Evolutionary conservation across 2,797 vertebrate genomes (phyloP).

Genomic region (Arremon brunneinucha): DNA sequence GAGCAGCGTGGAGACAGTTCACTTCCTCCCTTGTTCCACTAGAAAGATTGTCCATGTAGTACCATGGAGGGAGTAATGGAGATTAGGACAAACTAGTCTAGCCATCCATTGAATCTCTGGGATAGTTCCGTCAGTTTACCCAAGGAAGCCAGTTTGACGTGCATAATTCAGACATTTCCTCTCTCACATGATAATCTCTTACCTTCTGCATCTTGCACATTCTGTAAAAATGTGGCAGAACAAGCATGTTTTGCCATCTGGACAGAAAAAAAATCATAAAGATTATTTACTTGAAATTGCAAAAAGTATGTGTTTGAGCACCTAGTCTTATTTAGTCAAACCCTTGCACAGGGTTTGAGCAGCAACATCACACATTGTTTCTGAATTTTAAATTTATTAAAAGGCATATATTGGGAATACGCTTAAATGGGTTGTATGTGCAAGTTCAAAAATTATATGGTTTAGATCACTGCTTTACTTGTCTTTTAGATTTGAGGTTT

Average conservation of each 20-base stretch:
- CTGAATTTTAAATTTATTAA: background rate
- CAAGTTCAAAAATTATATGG: background rate
- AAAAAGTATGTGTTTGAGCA: background rate
- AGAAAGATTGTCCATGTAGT: background rate
- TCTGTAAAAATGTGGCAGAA: background rate
- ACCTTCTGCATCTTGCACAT: background rate
- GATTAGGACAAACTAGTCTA: background rate
- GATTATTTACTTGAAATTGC: background rate
- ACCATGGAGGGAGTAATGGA: background rate
- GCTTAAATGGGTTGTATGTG: background rate
- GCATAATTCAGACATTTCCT: background rate
- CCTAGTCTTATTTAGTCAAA: background rate
- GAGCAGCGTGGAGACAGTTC: rapidly evolving
- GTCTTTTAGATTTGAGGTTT: background rate
- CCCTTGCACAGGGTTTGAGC: background rate
- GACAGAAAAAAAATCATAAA: background rate
- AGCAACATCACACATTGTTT: background rate
- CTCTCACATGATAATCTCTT: background rate
- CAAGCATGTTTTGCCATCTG: background rate
- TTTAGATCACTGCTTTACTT: background rate
- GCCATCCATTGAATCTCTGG: background rate
- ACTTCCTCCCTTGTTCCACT: background rate
- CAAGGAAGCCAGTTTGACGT: background rate
- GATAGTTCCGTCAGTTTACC: background rate
- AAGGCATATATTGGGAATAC: background rate